Evolutionary conservation across 2,797 vertebrate genomes (phyloP), one percentile per base, ranked within the genome.

Genomic region (Schizothorax lantsangensis): DNA sequence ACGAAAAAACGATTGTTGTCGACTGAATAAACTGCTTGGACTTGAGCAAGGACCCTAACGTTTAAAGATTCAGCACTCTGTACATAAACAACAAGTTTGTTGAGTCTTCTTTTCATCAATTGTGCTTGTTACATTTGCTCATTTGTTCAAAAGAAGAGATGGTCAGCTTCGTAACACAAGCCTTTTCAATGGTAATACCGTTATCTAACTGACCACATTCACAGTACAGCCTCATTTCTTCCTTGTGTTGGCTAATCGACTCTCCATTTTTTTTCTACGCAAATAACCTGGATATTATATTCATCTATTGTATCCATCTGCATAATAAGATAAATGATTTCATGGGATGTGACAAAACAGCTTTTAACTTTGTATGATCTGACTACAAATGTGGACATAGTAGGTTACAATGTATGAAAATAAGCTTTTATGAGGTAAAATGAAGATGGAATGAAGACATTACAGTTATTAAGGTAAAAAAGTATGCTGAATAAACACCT

Each of bases 271-370:
- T 68, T 80, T 62, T 69, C 36, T 74, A 52, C 30, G 7, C 71
- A 75, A 88, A 85, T 87, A 79, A 87, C 33, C 54, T 66, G 23
- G 66, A 79, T 59, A 81, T 69, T 66, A 19, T 54, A 88, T 84
- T 83, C 49, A 64, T 43, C 49, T 81, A 36, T 72, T 84, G 66
- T 62, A 45, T 49, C 57, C 17, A 45, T 83, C 21, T 79, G 43
- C 57, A 79, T 71, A 88, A 88, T 81, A 85, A 85, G 52, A 85
- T 75, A 38, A 74, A 84, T 62, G 71, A 49, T 85, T 87, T 87
- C 45, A 85, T 79, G 43, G 71, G 33, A 4, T 74, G 54, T 86
- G 75, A 84, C 72, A 87, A 86, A 79, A 54, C 40, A 64, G 83
- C 66, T 71, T 79, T 86, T 72, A 83, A 73, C 45, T 71, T 66